phyloP scores from a whole-genome alignment of 2,113 vertebrate species.

The Cololabis saira region DNA sequence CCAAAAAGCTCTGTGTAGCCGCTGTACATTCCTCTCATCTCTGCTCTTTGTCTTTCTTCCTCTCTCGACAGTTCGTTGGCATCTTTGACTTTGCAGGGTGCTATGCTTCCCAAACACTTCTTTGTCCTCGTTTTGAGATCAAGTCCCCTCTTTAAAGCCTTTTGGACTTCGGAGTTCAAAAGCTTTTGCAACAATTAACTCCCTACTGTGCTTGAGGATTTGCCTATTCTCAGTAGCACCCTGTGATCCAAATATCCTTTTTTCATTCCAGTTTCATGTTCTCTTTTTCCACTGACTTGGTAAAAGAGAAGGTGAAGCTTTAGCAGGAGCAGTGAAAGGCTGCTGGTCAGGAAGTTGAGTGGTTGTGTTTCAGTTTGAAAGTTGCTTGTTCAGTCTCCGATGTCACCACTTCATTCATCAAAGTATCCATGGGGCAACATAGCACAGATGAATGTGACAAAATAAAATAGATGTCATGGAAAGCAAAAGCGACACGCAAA shows the following conservation, averaged over 20 bases:
- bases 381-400: too few relatives aligned
- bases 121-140: slow-evolving; percentile 45
- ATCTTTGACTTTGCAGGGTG: slow-evolving; percentile 29
- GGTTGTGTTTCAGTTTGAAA: too few relatives aligned
- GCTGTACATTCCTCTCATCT: slow-evolving; percentile 50
- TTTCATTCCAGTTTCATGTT: neutral
- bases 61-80: slow-evolving; percentile 6
- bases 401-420: too few relatives aligned
- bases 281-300: neutral
- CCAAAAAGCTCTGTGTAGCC: slow-evolving; percentile 31
- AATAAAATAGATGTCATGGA: neutral
- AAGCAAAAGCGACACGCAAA: neutral
- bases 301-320: too few relatives aligned
- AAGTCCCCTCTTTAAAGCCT: slow-evolving; percentile 34
- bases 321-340: too few relatives aligned
- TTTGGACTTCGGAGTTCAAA: slow-evolving; percentile 41
- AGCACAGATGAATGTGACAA: neutral
- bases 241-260: slow-evolving; percentile 10
- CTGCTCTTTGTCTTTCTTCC: slow-evolving; percentile 11
- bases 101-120: slow-evolving; percentile 15
- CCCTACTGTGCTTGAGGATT: slow-evolving; percentile 11
- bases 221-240: slow-evolving; percentile 11
- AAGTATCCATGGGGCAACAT: too few relatives aligned
- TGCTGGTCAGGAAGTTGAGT: too few relatives aligned
- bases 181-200: slow-evolving; percentile 41